These are phyloP conservation scores for Aselliscus stoliczkanus DNA, from an alignment of 2,797 vertebrate genomes.

Conservation along the genomic window DNA sequence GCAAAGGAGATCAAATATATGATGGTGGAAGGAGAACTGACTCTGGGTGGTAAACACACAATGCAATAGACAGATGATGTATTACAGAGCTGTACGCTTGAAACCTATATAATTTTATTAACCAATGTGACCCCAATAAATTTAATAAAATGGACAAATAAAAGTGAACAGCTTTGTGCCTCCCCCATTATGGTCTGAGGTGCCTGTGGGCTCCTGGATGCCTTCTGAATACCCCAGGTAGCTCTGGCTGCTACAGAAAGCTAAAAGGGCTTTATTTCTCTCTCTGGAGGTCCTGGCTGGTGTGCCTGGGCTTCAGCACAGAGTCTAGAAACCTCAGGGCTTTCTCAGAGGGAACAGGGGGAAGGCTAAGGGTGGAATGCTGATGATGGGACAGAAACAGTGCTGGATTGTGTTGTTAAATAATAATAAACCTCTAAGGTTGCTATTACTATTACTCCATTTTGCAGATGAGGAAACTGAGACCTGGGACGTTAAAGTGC, in stretches of 20 bases:
- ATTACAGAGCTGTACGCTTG: too few species aligned
- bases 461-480: background rate
- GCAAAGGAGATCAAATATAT: too few species aligned
- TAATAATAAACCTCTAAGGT: too few species aligned
- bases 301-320: background rate
- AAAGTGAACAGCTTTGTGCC: background rate
- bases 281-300: background rate
- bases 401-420: background rate
- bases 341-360: background rate
- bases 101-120: too few species aligned
- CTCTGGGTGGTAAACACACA: too few species aligned
- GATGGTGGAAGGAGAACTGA: too few species aligned
- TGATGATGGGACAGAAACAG: background rate
- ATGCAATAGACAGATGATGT: too few species aligned
- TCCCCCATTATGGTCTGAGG: background rate
- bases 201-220: background rate
- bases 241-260: background rate
- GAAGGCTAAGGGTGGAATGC: background rate
- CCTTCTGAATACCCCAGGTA: background rate
- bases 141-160: too few species aligned
- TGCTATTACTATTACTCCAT: background rate
- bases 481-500: background rate
- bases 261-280: background rate
- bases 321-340: background rate
- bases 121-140: too few species aligned